A percentile compares a stretch with the other conserved stretches of the same genome.
Evolutionary conservation across 2,113 vertebrate species (phyloP).

Genomic region (Seriola dumerili): DNA sequence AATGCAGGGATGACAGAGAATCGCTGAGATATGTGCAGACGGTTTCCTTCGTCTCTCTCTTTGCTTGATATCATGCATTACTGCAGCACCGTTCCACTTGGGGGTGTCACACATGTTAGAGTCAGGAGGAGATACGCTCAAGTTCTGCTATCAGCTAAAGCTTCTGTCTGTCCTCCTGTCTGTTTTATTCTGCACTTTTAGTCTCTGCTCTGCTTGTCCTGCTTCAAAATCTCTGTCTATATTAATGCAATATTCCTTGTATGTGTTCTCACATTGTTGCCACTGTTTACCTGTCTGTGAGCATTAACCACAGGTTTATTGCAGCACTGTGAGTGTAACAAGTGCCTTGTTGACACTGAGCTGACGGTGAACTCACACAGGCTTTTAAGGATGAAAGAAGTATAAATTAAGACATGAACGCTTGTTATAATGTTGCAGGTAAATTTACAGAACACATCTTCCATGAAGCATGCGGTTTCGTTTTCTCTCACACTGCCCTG

Average conservation of each 20-base stretch:
- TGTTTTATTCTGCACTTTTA: constrained; percentile 7
- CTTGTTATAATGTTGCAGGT: not conserved
- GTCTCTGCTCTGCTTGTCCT: constrained; percentile 20
- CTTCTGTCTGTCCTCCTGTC: constrained; percentile 21
- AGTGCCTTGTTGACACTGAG: constrained; percentile 42
- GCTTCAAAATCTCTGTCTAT: constrained; percentile 1
- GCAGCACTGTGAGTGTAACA: not conserved
- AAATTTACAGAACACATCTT: not conserved
- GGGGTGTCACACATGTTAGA: constrained; percentile 48
- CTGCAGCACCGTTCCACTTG: constrained; percentile 45
- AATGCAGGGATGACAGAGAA: constrained; percentile 37
- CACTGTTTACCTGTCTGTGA: constrained; percentile 16
- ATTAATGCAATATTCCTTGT: not conserved
- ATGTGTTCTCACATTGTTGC: constrained; percentile 4
- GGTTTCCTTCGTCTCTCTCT: constrained; percentile 34
- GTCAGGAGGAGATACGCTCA: constrained; percentile 47
- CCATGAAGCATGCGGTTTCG: not conserved
- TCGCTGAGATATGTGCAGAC: constrained; percentile 34
- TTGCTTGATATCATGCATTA: constrained; percentile 57
- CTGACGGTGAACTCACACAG: constrained; percentile 20
- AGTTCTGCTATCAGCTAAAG: constrained; percentile 51
- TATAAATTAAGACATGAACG: not conserved
- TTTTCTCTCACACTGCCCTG: not conserved
- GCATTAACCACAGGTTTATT: constrained; percentile 18
- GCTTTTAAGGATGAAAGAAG: constrained; percentile 16